Percentiles rank a stretch among this genome's conserved stretches.
These are phyloP conservation scores for Drosophila tanythrix DNA, from an alignment of 2,888 invertebrate genomes.

Conservation along the genomic window DNA sequence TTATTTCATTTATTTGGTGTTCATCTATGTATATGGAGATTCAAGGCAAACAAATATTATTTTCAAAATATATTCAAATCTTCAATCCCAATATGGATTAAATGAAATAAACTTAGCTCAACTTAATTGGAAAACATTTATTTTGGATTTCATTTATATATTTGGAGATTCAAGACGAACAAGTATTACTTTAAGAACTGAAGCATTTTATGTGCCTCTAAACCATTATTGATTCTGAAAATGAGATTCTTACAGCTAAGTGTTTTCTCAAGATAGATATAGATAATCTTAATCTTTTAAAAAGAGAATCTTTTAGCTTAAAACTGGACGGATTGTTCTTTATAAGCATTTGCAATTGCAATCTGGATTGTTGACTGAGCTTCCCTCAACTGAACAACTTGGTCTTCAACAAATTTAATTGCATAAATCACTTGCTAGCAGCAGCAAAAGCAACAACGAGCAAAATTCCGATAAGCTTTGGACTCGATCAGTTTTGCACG, in stretches of 20 bases:
- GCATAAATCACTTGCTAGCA: slow-evolving; percentile 48
- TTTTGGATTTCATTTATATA: background rate
- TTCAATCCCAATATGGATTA: background rate
- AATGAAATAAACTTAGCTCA: background rate
- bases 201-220: background rate
- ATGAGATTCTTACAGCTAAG: background rate
- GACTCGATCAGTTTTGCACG: slow-evolving; percentile 44
- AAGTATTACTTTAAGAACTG: too few species aligned
- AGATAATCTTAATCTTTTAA: background rate
- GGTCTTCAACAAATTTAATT: slow-evolving; percentile 4
- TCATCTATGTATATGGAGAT: background rate
- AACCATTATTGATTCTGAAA: background rate
- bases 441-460: slow-evolving; percentile 9
- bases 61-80: background rate
- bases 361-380: background rate
- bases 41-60: background rate
- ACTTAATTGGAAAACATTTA: background rate
- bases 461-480: slow-evolving; percentile 38
- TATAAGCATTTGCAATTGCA: background rate
- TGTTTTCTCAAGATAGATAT: too few species aligned
- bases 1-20: background rate
- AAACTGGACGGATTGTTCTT: background rate
- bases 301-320: background rate
- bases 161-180: background rate
- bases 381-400: background rate